Base-by-base conservation (phyloP, 2,113 vertebrate genomes). In the Anolis carolinensis region DNA sequence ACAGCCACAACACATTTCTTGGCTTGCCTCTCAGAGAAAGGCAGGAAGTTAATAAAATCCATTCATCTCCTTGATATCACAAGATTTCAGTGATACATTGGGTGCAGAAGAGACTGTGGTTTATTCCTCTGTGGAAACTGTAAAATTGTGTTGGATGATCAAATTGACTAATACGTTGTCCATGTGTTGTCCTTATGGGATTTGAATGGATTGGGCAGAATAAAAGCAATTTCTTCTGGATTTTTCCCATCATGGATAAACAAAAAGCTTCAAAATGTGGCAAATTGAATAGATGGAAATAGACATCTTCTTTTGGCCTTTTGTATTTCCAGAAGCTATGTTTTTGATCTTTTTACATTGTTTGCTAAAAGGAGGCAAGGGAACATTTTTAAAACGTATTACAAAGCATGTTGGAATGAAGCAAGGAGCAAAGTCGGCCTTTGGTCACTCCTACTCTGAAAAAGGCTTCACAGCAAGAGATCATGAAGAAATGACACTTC, bases 201-300 rank as follows among this genome's bases (percentile, higher is more conserved):
- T 70, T 93, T 94, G 85, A 85, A 91, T 94, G 89, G 48, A 86
- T 91, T 87, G 39, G 79, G 76, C 84, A 78, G 62, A 88, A 89
- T 95, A 84, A 87, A 87, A 90, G 88, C 82, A 87, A 82, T 85
- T 86, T 59, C 1, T 14, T 85, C 21, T 23, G 55, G 14, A 18
- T 59, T 30, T 63, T 88, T 90, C 30, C 83, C 81, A 72, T 78
- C 74, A 0, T 84, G 71, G 16, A 70, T 77, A 87, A 88, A 91
- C 87, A 82, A 81, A 96, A 95, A 89, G 70, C 23, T 86, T 92
- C 87, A 79, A 87, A 92, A 89, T 3, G 1, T 73, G 70, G 77
- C 4, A 84, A 72, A 89, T 91, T 27, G 1, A 8, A 4, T 62
- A 82, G 84, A 65, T 30, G 0, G 23, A 82, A 86, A 16, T 10